Conservation (phyloP, 2,888 invertebrate species). For the Tholera decimalis region DNA sequence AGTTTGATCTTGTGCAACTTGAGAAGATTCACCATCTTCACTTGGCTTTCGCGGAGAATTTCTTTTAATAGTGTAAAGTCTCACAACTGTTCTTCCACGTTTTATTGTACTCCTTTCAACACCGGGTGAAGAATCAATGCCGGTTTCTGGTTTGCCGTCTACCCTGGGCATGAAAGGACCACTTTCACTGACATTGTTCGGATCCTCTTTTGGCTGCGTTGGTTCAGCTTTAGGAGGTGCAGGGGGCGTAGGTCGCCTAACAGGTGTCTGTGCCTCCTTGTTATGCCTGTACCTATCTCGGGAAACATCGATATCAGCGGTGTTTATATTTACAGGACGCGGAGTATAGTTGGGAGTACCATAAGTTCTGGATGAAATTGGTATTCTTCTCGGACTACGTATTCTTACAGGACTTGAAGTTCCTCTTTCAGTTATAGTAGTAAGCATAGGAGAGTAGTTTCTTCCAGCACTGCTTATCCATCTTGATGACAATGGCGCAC, state of each 20-base stretch:
- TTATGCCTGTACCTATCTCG: conserved; percentile 91
- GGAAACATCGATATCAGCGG: conserved; percentile 96
- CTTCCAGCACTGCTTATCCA: conserved; percentile 83
- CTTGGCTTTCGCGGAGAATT: conserved; percentile 85
- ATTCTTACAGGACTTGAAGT: conserved; percentile 83
- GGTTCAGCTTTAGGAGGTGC: conserved; percentile 63
- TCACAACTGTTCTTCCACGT: conserved; percentile 94
- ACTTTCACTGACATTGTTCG: conserved; percentile 79
- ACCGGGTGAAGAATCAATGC: conserved; percentile 85
- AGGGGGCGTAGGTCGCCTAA: conserved; percentile 47
- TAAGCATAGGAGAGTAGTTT: conserved; percentile 94
- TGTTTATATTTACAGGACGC: conserved; percentile 95
- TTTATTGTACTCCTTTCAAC: conserved; percentile 92
- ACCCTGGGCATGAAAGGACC: conserved; percentile 86
- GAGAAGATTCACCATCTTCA: conserved; percentile 65
- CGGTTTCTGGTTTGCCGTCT: conserved; percentile 86
- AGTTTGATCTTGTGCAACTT: conserved; percentile 47
- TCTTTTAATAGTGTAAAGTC: conserved; percentile 93
- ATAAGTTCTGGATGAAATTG: conserved; percentile 89
- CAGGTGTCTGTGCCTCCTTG: conserved; percentile 57
- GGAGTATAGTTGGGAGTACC: conserved; percentile 85
- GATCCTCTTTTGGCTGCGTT: conserved; percentile 68
- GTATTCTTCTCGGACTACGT: conserved; percentile 84
- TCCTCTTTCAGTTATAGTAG: conserved; percentile 92
- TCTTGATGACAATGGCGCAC: conserved; percentile 83